phyloP scores from a whole-genome alignment of 2,797 vertebrate species.

The Ctenopoma kingsleyae region DNA sequence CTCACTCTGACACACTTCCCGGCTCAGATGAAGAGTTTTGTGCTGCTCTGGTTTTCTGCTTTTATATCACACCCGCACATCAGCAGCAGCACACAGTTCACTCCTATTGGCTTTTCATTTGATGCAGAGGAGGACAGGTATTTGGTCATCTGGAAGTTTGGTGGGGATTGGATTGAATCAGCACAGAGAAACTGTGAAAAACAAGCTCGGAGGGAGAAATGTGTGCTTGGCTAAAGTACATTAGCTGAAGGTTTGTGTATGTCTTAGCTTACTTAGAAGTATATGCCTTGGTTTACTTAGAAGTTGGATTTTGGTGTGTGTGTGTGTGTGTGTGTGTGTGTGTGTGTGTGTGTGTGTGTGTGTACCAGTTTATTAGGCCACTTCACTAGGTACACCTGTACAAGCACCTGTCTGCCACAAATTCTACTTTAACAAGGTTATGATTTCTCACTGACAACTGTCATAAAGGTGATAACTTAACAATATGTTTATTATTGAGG shows the following conservation, averaged over 20 bases:
- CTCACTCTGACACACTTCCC: slow-evolving; percentile 76
- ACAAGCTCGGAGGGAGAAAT: background rate
- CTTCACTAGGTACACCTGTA: too few species aligned
- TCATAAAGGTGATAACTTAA: too few species aligned
- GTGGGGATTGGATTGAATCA: slow-evolving; percentile 29
- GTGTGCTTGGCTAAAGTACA: slow-evolving; percentile 1
- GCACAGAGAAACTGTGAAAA: slow-evolving; percentile 17
- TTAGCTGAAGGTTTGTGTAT: slow-evolving; percentile 12
- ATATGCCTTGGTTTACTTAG: too few species aligned
- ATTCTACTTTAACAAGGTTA: too few species aligned
- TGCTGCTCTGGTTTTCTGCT: slow-evolving; percentile 53
- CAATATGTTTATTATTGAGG: too few species aligned
- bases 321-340: too few species aligned
- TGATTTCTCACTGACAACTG: too few species aligned
- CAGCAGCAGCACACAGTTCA: slow-evolving; percentile 54
- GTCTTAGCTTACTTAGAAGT: too few species aligned
- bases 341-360: too few species aligned
- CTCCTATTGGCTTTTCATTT: slow-evolving; percentile 45
- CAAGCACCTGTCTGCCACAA: too few species aligned
- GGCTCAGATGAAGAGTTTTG: slow-evolving; percentile 70
- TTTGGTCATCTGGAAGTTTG: slow-evolving; percentile 33
- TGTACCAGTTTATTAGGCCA: too few species aligned
- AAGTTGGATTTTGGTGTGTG: too few species aligned
- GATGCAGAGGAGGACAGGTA: slow-evolving; percentile 51
- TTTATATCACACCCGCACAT: slow-evolving; percentile 64